Percentiles rank a stretch among this genome's conserved stretches.
Conservation (phyloP, 2,888 invertebrate species). For the Amiota mariae region DNA sequence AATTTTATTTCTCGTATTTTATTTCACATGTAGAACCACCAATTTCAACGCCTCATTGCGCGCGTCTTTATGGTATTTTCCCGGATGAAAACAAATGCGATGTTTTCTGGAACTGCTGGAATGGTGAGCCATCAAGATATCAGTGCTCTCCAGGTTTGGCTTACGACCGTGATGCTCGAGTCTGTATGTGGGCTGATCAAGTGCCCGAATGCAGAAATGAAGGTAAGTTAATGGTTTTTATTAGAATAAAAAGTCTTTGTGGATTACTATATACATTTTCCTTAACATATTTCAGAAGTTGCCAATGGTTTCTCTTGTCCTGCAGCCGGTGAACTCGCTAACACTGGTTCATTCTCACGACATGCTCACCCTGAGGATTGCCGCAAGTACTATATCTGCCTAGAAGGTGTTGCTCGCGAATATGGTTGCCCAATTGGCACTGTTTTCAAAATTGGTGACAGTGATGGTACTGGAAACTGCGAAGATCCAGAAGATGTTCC, state of each 20-base stretch:
- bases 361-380: conserved; percentile 96
- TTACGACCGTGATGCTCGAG: conserved; percentile 93
- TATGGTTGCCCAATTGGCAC: conserved; percentile 97
- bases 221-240: conserved; percentile 76
- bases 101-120: conserved; percentile 98
- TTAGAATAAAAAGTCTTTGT: no score
- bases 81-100: conserved; percentile 90
- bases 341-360: conserved; percentile 91
- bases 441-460: conserved; percentile 94
- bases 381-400: conserved; percentile 95
- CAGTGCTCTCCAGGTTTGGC: conserved; percentile 96
- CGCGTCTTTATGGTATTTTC: conserved; percentile 93
- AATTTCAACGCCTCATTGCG: conserved; percentile 87
- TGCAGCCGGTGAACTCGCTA: conserved; percentile 84
- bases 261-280: no score
- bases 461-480: conserved; percentile 93
- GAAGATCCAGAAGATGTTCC: conserved; percentile 96
- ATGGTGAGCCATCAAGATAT: conserved; percentile 93
- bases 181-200: conserved; percentile 98
- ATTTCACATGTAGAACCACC: conserved; percentile 80
- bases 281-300: conserved; percentile 80
- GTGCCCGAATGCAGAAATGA: conserved; percentile 92
- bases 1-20: neutral
- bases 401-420: conserved; percentile 91
- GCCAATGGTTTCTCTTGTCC: conserved; percentile 92